Evolutionary conservation across 2,888 invertebrate genomes (phyloP).

Genomic region (Troglohyphantes excavatus): DNA sequence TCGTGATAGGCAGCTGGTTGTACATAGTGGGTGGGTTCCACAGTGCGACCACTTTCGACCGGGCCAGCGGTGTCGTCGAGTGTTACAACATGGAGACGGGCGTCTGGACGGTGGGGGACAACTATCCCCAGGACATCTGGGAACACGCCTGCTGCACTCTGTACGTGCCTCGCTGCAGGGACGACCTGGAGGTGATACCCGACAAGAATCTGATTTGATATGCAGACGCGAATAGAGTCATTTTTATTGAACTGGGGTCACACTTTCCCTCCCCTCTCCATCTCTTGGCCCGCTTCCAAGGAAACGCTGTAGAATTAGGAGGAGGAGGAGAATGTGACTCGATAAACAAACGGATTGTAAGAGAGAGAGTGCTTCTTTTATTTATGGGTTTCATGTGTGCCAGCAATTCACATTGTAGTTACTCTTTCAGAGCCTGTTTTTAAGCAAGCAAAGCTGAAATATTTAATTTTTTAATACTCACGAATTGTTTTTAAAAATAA

Average conservation of each 20-base stretch:
- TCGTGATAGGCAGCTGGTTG: slow-evolving; percentile 86
- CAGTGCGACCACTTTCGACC: slow-evolving; percentile 87
- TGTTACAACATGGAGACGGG: slow-evolving; percentile 86
- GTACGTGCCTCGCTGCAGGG: slow-evolving; percentile 86
- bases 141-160: slow-evolving; percentile 88
- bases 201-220: slow-evolving; percentile 74
- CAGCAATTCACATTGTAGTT: not conserved
- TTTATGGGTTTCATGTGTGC: not conserved
- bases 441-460: slow-evolving; percentile 27
- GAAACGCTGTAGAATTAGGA: too few species aligned
- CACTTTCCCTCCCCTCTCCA: too few species aligned
- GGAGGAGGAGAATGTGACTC: too few species aligned
- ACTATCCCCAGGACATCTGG: slow-evolving; percentile 88
- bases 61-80: slow-evolving; percentile 87
- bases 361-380: too few species aligned
- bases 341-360: too few species aligned
- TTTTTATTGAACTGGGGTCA: too few species aligned
- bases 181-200: slow-evolving; percentile 84
- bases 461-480: not conserved
- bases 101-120: slow-evolving; percentile 86
- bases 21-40: slow-evolving; percentile 88
- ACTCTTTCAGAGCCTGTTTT: slow-evolving; percentile 3
- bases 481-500: too few species aligned
- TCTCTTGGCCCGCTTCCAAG: too few species aligned
- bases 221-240: too few species aligned